phyloP scores from a whole-genome alignment of 2,797 vertebrate genomes.

The Alauda arvensis region DNA sequence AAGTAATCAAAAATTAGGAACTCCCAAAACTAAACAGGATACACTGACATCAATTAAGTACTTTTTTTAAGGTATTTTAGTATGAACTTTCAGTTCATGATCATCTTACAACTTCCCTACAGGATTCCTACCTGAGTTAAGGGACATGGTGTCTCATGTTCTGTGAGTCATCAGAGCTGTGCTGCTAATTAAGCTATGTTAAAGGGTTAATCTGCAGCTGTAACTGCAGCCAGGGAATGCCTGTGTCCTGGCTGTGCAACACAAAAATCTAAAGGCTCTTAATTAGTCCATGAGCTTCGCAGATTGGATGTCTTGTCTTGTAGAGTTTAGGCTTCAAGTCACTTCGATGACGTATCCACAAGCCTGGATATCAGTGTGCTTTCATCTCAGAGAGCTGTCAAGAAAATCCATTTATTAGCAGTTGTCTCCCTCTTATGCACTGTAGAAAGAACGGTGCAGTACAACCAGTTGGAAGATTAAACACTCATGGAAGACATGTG shows the following conservation, averaged over 20 bases:
- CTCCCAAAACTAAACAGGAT: background rate
- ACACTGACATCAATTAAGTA: background rate
- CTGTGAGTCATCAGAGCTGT: background rate
- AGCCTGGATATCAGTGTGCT: background rate
- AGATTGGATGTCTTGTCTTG: background rate
- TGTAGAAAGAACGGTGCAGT: background rate
- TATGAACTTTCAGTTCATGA: background rate
- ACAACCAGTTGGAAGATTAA: background rate
- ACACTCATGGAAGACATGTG: background rate
- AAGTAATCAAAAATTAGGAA: background rate
- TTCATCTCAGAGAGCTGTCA: background rate
- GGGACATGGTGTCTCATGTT: rapidly evolving
- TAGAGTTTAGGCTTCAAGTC: background rate
- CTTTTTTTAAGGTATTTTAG: background rate
- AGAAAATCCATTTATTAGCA: slow-evolving; percentile 7
- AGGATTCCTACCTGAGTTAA: background rate
- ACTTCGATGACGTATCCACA: background rate
- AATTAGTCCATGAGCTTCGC: background rate
- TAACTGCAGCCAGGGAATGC: background rate
- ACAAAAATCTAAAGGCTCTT: background rate
- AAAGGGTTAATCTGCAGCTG: background rate
- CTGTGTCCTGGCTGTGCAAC: background rate
- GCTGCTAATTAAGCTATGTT: background rate
- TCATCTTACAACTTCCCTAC: background rate
- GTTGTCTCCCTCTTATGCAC: background rate